A percentile compares a stretch with the other conserved stretches of the same genome.
Conservation (phyloP, 2,888 invertebrate species). For the Torymus auratus region DNA sequence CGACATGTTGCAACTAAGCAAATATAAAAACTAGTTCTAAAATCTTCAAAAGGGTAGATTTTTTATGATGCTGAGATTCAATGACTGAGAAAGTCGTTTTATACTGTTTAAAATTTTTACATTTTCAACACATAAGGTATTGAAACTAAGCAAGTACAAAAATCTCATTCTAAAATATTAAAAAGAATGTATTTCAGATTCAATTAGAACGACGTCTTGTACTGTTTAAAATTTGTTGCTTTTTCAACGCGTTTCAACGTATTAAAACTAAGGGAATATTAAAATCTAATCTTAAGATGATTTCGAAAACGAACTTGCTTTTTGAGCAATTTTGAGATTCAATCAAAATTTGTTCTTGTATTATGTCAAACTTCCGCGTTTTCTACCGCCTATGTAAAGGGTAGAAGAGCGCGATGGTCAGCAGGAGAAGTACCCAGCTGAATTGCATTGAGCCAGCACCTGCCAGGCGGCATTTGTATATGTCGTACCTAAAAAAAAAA, state of each 20-base stretch:
- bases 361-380: constrained; percentile 7
- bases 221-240: not conserved
- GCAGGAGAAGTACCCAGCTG: constrained; percentile 76
- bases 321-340: constrained; percentile 44
- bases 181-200: constrained; percentile 48
- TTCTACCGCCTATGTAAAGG: constrained; percentile 53
- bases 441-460: constrained; percentile 85
- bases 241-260: constrained; percentile 1
- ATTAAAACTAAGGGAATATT: no score
- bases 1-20: no score
- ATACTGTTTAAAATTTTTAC: no score
- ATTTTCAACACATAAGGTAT: not conserved
- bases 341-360: constrained; percentile 2
- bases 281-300: no score
- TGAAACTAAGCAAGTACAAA: constrained; percentile 37
- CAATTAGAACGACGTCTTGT: constrained; percentile 1
- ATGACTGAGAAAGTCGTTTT: no score
- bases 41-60: no score
- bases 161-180: constrained; percentile 25
- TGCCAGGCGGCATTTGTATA: constrained; percentile 94
- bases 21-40: no score
- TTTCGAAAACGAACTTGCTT: no score
- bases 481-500: constrained; percentile 82
- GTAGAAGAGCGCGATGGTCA: constrained; percentile 63
- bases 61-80: no score